These are phyloP conservation scores for Gadopsis marmoratus DNA, from an alignment of 2,797 vertebrate species.

Conservation along the genomic window DNA sequence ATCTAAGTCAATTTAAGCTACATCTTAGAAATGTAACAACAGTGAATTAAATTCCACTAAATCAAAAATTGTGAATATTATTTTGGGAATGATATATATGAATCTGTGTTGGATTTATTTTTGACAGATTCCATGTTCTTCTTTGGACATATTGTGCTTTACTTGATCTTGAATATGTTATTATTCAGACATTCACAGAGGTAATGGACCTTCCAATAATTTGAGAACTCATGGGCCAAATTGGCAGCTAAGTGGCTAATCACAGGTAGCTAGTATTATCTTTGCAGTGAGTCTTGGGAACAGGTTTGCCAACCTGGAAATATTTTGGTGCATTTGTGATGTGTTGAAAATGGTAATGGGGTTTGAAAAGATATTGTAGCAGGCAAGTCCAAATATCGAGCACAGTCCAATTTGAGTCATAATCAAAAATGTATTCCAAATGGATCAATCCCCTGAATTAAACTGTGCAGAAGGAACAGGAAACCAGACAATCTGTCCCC, in stretches of 20 bases:
- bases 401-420: not conserved
- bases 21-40: constrained; percentile 29
- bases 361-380: not conserved
- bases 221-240: not conserved
- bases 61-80: constrained; percentile 9
- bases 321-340: not conserved
- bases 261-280: not conserved
- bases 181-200: not conserved
- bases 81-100: not conserved
- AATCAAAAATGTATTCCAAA: not conserved
- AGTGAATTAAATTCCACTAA: not conserved
- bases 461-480: not conserved
- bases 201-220: not conserved
- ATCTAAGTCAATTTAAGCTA: constrained; percentile 33
- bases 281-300: not conserved
- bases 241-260: not conserved
- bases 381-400: not conserved
- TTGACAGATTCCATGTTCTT: not conserved
- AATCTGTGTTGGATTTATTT: not conserved
- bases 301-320: not conserved
- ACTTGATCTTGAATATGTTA: constrained; percentile 1
- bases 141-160: not conserved
- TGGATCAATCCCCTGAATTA: not conserved
- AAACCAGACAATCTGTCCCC: not conserved
- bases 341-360: not conserved